Evolutionary conservation across 2,797 vertebrate genomes (phyloP), one percentile per base, ranked within the genome.

Genomic region (Neopelma chrysocephalum): DNA sequence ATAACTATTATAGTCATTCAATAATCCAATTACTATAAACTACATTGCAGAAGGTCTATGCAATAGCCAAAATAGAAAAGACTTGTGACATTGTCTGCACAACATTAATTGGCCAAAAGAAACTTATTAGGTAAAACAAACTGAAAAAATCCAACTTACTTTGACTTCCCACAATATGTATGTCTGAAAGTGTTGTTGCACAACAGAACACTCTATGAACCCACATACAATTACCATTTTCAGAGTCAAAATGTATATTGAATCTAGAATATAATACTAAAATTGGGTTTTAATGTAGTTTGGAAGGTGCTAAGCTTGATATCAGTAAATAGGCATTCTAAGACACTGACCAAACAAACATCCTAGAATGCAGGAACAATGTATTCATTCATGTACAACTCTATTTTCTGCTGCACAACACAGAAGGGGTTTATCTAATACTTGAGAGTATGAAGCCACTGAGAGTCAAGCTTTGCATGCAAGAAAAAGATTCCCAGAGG

Each of bases 21-120:
- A 75, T 96, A 97, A 95, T 87, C 73, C 91, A 96, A 90, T 96
- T 95, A 94, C 70, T 93, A 93, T 58, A 96, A 96, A 94, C 92
- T 91, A 94, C 60, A 79, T 51, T 93, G 82, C n/a, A 87, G 66
- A 96, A 96, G 29, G 58, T 72, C 60, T 43, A 19, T n/a, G 57
- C 69, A 69, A 43, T 12, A 83, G 57, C 6, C 73, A 78, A 87
- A 89, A 86, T 2, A 91, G 69, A 90, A 92, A 86, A 83, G n/a
- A 82, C 32, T 82, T 92, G 18, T 84, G 83, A 70, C 36, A 66
- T 60, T 72, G 50, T 88, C 76, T 79, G 62, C 12, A 81, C 32
- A 75, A 75, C 31, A 72, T 68, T 53, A 88, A 90, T 34, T 32
- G 77, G 76, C n/a, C n/a, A 75, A 57, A 95, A 79, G 17, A 79